phyloP scores from a whole-genome alignment of 1,140 invertebrate species.

The Harpegnathos saltator region DNA sequence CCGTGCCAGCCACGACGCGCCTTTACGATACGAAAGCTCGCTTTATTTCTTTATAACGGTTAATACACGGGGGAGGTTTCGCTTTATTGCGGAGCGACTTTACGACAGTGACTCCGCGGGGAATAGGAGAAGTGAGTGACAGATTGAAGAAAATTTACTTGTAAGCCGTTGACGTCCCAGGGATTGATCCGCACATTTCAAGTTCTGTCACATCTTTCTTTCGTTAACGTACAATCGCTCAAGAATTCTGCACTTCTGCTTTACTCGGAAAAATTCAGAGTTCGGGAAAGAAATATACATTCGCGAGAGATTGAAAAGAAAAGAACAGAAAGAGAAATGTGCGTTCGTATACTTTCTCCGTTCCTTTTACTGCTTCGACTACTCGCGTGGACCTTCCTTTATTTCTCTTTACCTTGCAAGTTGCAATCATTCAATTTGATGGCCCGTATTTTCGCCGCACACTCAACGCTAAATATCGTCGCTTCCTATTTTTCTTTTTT shows the following conservation, averaged over 20 bases:
- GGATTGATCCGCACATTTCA: no score
- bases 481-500: conserved; percentile 3
- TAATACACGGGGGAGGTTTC: conserved; percentile 8
- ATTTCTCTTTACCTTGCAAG: conserved; percentile 3
- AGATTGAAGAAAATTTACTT: conserved; percentile 30
- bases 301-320: no score
- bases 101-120: conserved; percentile 11
- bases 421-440: neutral
- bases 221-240: no score
- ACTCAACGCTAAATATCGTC: neutral
- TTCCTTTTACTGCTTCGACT: neutral
- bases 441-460: neutral
- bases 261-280: no score
- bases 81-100: conserved; percentile 35
- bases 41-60: conserved; percentile 46
- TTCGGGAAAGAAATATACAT: no score
- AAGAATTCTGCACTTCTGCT: no score
- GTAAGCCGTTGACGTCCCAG: neutral
- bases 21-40: conserved; percentile 37
- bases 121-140: conserved; percentile 11
- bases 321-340: no score
- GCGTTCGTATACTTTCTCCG: neutral
- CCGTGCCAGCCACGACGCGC: neutral
- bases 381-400: neutral
- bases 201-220: no score